A percentile compares a stretch with the other conserved stretches of the same genome.
These are phyloP conservation scores for Subacronicta megacephala DNA, from an alignment of 2,888 invertebrate species.

Conservation along the genomic window DNA sequence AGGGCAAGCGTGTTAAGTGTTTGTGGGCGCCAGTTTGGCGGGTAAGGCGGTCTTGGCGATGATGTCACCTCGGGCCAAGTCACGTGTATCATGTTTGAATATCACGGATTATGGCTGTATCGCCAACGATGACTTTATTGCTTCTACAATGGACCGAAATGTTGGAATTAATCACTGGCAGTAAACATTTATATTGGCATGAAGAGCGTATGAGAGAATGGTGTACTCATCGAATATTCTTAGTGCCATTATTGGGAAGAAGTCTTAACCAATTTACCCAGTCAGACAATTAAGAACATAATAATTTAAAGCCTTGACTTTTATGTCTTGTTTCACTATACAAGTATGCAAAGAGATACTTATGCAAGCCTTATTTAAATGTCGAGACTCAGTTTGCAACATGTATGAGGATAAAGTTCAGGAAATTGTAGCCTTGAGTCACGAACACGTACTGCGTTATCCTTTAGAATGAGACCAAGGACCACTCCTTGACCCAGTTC, in stretches of 20 bases:
- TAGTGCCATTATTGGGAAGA: too few species aligned
- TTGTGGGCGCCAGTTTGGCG: constrained; percentile 62
- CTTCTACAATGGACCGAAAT: constrained; percentile 38
- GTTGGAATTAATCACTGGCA: constrained; percentile 31
- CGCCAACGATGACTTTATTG: constrained; percentile 50
- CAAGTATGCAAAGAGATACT: constrained; percentile 11
- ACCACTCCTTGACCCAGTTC: constrained; percentile 73
- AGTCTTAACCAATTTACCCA: not conserved
- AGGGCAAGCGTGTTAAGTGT: constrained; percentile 55
- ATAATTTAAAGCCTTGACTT: not conserved
- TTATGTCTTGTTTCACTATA: constrained; percentile 11
- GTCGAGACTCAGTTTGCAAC: constrained; percentile 24
- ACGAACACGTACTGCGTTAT: constrained; percentile 48
- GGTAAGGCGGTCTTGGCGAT: constrained; percentile 56
- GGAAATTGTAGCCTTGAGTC: constrained; percentile 51
- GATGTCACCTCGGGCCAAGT: constrained; percentile 65
- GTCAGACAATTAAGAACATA: not conserved
- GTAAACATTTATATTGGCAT: constrained; percentile 33
- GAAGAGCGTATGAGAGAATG: constrained; percentile 6
- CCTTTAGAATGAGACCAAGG: constrained; percentile 57
- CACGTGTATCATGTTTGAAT: constrained; percentile 59
- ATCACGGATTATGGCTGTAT: constrained; percentile 53
- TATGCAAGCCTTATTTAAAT: constrained; percentile 18
- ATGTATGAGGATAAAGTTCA: constrained; percentile 49
- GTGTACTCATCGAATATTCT: too few species aligned